Conservation (phyloP, 2,797 vertebrate species). For the Kryptopterus vitreolus region DNA sequence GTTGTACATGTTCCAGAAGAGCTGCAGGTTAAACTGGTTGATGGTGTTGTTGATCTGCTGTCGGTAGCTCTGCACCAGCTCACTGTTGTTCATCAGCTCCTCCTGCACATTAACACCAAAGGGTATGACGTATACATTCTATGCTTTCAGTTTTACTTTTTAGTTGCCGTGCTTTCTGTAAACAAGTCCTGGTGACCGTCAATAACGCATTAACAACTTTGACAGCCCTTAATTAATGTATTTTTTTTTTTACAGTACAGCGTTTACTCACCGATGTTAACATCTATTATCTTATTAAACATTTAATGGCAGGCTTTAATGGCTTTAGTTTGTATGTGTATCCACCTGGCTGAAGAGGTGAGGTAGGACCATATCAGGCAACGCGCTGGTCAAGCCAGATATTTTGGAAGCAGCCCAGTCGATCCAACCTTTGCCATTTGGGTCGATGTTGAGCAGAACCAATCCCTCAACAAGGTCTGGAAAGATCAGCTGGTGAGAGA, state of each 20-base stretch:
- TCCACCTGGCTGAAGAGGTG: constrained; percentile 97
- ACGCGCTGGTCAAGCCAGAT: constrained; percentile 88
- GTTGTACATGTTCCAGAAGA: constrained; percentile 99
- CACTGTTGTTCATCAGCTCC: constrained; percentile 92
- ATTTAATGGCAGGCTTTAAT: background rate
- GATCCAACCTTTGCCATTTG: constrained; percentile 96
- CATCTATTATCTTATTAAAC: too few relatives aligned
- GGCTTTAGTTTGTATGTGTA: background rate
- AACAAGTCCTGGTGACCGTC: too few relatives aligned
- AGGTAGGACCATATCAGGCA: constrained; percentile 87
- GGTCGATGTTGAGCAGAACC: constrained; percentile 95
- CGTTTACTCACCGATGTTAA: background rate
- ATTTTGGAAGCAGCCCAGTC: constrained; percentile 97
- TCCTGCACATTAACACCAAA: constrained; percentile 72
- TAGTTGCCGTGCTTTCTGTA: background rate
- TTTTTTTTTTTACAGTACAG: background rate
- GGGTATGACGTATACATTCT: background rate
- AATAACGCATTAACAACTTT: too few relatives aligned
- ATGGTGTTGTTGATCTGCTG: constrained; percentile 90
- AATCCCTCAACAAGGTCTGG: constrained; percentile 93
- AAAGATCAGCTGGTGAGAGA: constrained; percentile 83
- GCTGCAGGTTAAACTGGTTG: constrained; percentile 96
- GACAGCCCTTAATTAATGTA: too few relatives aligned
- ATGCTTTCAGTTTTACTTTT: background rate
- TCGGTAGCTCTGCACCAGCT: constrained; percentile 92